Base-by-base conservation (phyloP, 2,797 vertebrate species). In the Hylomyscus alleni region DNA sequence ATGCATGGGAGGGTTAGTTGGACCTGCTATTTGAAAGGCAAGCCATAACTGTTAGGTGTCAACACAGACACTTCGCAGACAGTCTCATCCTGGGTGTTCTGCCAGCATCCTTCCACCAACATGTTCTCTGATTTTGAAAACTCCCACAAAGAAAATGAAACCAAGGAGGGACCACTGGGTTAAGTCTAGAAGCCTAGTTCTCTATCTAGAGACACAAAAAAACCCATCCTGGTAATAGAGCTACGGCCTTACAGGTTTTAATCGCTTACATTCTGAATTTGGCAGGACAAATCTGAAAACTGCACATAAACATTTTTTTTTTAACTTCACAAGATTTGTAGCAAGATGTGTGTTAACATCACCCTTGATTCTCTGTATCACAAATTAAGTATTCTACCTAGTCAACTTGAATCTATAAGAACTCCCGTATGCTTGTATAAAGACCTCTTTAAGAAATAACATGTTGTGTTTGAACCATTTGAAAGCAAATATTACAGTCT, bases 391-490 rank as follows among this genome's bases (percentile, higher is more conserved):
- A 24, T 88, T 90, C 5, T 78, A 3, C 84, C 62, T 67, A 4
- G 83, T 87, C 40, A 78, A 26, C 34, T 76, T 60, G 65, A 83
- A 31, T 87, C 20, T 80, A 12, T 69, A 44, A 87, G 89, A 90
- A 95, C 58, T 40, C 60, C 7, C 34, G 4, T 72, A 14, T 89
- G 19, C 47, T 94, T 47, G 1, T 52, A 67, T 34, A 37, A 91
- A 31, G 34, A 77, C 44, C 58, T 50, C 3, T 6, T 89, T 75
- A 47, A 29, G 65, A 95, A 93, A 44, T 75, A 60, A 75, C 22
- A 37, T 44, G 94, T 75, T 93, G 80, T 86, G 67, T 85, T 94
- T 47, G 17, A 89, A 86, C 40, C 77, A 83, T 86, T 94, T 80
- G 31, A 78, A 77, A 78, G 47, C 14, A 69, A 91, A 50, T 72